phyloP scores from a whole-genome alignment of 2,797 vertebrate genomes.

The Apogon talboti region DNA sequence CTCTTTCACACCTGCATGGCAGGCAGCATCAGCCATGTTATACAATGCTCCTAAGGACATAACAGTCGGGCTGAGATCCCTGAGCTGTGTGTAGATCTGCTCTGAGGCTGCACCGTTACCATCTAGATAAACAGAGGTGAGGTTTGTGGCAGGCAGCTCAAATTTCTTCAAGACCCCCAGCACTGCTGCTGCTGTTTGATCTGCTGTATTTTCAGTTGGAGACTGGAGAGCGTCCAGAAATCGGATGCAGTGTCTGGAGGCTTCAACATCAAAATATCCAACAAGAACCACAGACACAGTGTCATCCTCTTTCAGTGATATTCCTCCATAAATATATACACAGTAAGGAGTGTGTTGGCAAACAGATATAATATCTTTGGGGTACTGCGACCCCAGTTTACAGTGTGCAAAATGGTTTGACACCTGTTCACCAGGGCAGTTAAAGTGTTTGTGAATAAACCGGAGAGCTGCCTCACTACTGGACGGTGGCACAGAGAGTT shows the following conservation, averaged over 20 bases:
- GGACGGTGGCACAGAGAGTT: conserved; percentile 9
- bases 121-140: conserved; percentile 72
- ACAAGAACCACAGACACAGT: conserved; percentile 71
- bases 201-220: conserved; percentile 29
- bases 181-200: conserved; percentile 49
- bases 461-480: conserved; percentile 65
- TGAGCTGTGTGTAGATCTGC: conserved; percentile 71
- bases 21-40: conserved; percentile 70
- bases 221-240: conserved; percentile 78
- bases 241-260: conserved; percentile 61
- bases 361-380: conserved; percentile 64
- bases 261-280: conserved; percentile 77
- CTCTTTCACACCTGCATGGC: conserved; percentile 63
- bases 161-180: conserved; percentile 74
- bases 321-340: conserved; percentile 78
- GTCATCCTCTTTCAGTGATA: conserved; percentile 52
- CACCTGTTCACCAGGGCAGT: conserved; percentile 33
- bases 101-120: conserved; percentile 51
- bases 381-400: conserved; percentile 74
- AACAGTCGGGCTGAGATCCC: conserved; percentile 72
- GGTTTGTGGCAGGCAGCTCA: conserved; percentile 65
- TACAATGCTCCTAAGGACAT: conserved; percentile 73
- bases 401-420: conserved; percentile 51
- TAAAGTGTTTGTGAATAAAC: conserved; percentile 74
- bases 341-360: conserved; percentile 81